Evolutionary conservation across 2,797 vertebrate genomes (phyloP).

Genomic region (Phoeniculus purpureus): DNA sequence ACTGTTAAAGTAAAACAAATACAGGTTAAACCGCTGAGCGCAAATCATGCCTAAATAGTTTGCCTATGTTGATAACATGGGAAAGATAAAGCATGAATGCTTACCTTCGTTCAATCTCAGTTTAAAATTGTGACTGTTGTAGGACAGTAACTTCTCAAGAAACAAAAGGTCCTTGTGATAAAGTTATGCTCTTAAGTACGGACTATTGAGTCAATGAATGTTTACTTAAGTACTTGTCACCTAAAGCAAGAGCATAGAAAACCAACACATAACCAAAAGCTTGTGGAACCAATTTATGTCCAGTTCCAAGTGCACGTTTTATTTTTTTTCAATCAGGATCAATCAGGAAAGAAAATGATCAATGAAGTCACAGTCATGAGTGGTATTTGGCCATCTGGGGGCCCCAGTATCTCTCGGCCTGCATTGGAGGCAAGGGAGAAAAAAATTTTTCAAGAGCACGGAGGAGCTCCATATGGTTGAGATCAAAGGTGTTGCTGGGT

Average conservation of each 20-base stretch:
- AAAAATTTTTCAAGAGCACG: slow-evolving; percentile 84
- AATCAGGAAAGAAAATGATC: slow-evolving; percentile 91
- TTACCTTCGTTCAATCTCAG: slow-evolving; percentile 33
- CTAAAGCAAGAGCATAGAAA: slow-evolving; percentile 80
- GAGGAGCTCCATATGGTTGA: slow-evolving; percentile 96
- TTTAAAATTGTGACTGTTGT: slow-evolving; percentile 7
- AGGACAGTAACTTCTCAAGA: slow-evolving; percentile 26
- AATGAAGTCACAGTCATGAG: slow-evolving; percentile 84
- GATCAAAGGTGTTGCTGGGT: slow-evolving; percentile 99
- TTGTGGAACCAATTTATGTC: slow-evolving; percentile 84
- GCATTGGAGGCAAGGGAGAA: slow-evolving; percentile 85
- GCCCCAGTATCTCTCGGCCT: slow-evolving; percentile 82
- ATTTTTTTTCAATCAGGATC: slow-evolving; percentile 92
- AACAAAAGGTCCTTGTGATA: slow-evolving; percentile 23
- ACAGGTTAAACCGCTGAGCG: slow-evolving; percentile 34
- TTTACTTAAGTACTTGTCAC: slow-evolving; percentile 69
- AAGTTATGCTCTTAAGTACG: slow-evolving; percentile 40
- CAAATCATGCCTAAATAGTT: slow-evolving; percentile 47
- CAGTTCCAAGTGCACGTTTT: slow-evolving; percentile 85
- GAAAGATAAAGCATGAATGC: slow-evolving; percentile 46
- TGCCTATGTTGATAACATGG: slow-evolving; percentile 40
- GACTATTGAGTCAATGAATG: slow-evolving; percentile 57
- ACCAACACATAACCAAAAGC: slow-evolving; percentile 83
- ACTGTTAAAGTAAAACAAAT: slow-evolving; percentile 32
- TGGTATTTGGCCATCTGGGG: slow-evolving; percentile 92